Conservation (phyloP, 2,888 invertebrate genomes). For the Halictus quadricinctus region DNA sequence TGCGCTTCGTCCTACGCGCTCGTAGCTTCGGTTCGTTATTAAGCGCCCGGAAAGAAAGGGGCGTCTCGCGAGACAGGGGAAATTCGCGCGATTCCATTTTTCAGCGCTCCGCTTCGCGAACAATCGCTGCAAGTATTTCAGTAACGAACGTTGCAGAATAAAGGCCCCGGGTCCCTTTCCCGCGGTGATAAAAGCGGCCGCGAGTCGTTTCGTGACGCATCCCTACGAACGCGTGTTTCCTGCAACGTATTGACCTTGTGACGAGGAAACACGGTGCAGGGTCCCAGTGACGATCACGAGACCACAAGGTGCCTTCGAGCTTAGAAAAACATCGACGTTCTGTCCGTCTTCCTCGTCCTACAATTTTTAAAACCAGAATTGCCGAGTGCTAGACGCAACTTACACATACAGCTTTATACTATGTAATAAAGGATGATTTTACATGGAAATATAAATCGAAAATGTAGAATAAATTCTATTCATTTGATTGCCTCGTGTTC, state of each 20-base stretch:
- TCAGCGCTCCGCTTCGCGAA: slow-evolving; percentile 28
- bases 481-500: no score
- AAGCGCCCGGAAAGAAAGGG: slow-evolving; percentile 31
- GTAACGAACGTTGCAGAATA: slow-evolving; percentile 48
- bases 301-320: no score
- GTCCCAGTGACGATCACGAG: no score
- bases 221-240: neutral
- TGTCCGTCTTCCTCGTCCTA: no score
- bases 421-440: no score
- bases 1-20: neutral
- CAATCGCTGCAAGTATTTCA: slow-evolving; percentile 44
- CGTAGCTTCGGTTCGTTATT: slow-evolving; percentile 36
- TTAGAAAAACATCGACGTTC: no score
- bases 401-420: no score
- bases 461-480: no score
- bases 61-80: slow-evolving; percentile 30
- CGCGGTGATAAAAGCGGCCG: neutral
- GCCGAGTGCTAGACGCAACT: no score
- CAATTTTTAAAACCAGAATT: no score
- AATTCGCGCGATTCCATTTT: slow-evolving; percentile 56
- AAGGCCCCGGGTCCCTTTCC: slow-evolving; percentile 9
- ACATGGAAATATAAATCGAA: no score
- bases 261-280: no score
- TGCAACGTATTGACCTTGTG: neutral
- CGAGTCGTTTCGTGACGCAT: neutral